Base-by-base conservation (phyloP, 2,888 invertebrate genomes). In the Esperia sulphurella region DNA sequence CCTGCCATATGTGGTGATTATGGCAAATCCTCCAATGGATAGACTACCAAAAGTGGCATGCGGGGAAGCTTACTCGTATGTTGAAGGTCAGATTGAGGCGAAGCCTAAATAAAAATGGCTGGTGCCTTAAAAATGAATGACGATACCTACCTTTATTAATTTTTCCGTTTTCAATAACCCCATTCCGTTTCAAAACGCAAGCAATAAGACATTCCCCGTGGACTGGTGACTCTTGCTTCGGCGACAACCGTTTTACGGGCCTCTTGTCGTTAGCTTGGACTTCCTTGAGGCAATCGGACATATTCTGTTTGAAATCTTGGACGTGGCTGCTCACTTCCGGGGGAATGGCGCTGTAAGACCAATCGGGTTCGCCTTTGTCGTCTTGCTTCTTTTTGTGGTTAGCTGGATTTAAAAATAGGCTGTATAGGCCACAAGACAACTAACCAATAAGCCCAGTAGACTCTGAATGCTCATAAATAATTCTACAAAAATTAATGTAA, bases 341-440 rank as follows among this genome's bases (percentile, higher is more conserved):
- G 0, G 84, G 86, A 9, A 85, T 74, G 0, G 71, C 45, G 44
- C 62, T 75, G 60, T 87, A 94, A 91, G 91, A 79, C 98, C 84
- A 83, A 50, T 84, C 81, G 0, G 84, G 83, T 1, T 71, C 72
- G 2, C 45, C 55, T 2, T 73, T 68, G 0, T 57, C 59, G 30
- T 47, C 44, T 10, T 43, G 42, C 41, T 35, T 50, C 8, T 37
- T 63, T 46, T 61, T 58, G 10, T 54, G 54, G n/a, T 54, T 52
- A 13, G 52, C 50, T 47, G 49, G 48, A 58, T 43, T 13, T 49
- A 50, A 47, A 49, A 3, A n/a, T 6, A 14, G 30, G 9, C 3
- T 21, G 21, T 21, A 21, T 5, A 21, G n/a, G n/a, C n/a, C n/a
- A n/a, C n/a, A n/a, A n/a, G n/a, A n/a, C n/a, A n/a, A n/a, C n/a